Percentiles rank a stretch among this genome's conserved stretches.
phyloP scores from a whole-genome alignment of 1,140 invertebrate species.

The Druon quercuslanigerum region DNA sequence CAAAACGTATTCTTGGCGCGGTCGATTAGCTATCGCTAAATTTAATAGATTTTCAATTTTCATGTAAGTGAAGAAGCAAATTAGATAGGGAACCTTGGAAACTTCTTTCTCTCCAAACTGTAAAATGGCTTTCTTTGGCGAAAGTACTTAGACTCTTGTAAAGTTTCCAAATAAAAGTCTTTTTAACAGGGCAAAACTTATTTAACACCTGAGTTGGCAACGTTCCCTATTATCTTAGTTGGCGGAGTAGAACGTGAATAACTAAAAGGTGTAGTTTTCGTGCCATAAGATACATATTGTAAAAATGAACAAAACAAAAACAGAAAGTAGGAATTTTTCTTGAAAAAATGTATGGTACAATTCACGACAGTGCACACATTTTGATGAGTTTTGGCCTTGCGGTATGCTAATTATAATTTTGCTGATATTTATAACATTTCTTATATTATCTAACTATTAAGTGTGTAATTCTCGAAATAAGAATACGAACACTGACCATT shows the following conservation, averaged over 20 bases:
- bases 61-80: neutral
- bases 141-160: neutral
- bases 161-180: neutral
- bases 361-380: too few species aligned
- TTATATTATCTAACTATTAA: too few species aligned
- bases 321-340: too few species aligned
- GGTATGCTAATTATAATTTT: too few species aligned
- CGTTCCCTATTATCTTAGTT: neutral
- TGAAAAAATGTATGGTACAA: too few species aligned
- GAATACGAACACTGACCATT: too few species aligned
- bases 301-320: too few species aligned
- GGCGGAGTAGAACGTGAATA: neutral
- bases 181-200: neutral
- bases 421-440: too few species aligned
- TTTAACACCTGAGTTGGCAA: conserved; percentile 17
- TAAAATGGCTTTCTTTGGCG: neutral
- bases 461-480: too few species aligned
- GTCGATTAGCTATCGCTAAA: neutral
- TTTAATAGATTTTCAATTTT: neutral
- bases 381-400: too few species aligned
- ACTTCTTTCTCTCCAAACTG: neutral
- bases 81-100: neutral
- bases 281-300: too few species aligned
- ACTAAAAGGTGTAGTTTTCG: neutral
- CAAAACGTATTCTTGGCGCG: too few species aligned